These are phyloP conservation scores for Eleutherodactylus coqui DNA, from an alignment of 2,797 vertebrate species.

Conservation along the genomic window DNA sequence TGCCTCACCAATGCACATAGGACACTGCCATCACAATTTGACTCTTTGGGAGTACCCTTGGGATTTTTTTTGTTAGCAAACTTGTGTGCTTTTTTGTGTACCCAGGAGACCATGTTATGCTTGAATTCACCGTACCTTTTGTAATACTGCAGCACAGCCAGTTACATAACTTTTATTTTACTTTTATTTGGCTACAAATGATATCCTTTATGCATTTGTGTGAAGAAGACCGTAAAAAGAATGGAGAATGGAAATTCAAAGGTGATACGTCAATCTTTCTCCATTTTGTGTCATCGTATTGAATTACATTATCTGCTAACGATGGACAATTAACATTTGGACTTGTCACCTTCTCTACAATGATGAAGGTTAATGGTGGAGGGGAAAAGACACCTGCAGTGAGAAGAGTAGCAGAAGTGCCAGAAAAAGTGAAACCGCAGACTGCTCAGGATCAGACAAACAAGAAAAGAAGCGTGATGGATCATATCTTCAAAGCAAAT, in stretches of 20 bases:
- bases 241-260: background rate
- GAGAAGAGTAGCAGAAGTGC: background rate
- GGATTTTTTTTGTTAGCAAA: conserved; percentile 33
- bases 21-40: background rate
- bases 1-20: background rate
- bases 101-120: conserved; percentile 24
- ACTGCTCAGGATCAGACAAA: background rate
- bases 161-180: background rate
- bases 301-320: background rate
- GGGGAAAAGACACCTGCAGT: background rate
- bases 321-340: background rate
- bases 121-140: conserved; percentile 1
- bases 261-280: background rate
- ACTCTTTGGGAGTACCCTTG: background rate
- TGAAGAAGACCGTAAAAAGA: background rate
- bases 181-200: background rate
- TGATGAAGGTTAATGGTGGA: background rate
- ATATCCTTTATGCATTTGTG: background rate
- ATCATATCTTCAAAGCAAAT: background rate
- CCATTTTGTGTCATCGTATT: background rate
- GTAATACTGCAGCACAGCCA: background rate
- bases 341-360: background rate
- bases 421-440: background rate
- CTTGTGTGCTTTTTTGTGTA: background rate
- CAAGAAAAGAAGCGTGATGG: background rate